Evolutionary conservation across 2,888 invertebrate species (phyloP), one percentile per base, ranked within the genome.

Genomic region (Lamproptera curius): DNA sequence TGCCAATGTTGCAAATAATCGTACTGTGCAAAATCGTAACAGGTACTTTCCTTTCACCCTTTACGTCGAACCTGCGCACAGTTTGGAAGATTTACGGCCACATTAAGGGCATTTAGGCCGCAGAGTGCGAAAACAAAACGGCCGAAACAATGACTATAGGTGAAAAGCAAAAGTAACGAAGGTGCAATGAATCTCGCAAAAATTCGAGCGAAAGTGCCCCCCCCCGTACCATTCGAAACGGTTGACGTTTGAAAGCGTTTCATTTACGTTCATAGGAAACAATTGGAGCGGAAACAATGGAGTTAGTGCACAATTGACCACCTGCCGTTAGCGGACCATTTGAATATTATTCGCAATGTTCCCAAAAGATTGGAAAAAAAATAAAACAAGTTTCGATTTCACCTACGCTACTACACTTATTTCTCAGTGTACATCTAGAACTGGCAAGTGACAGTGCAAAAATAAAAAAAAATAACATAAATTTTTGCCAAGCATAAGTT

Each of bases 321-420:
- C 85, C 85, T 77, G 78, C 72, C 53, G 84, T 70, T 75, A 56
- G 52, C 53, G 53, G 54, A 56, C 62, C 55, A 77, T 84, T 84
- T 81, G 78, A 78, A 85, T 84, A 82, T 78, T 80, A 81, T 85
- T 83, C 71, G 79, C 77, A 69, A 70, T 66, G 55, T 31, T 13
- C n/a, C n/a, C n/a, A n/a, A n/a, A n/a, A n/a, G n/a, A n/a, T n/a
- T n/a, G 13, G n/a, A 31, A 58, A 65, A 62, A 65, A 68, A 46
- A 58, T 62, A 54, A 48, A 37, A 44, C 51, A 48, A 51, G 67
- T 73, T 81, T 79, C 77, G 67, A 62, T 83, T 79, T 76, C 78
- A 67, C 60, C 68, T 70, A 54, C 61, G 55, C 57, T 44, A 46
- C 49, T 46, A 51, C 53, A 53, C 34, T 45, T 56, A 45, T 50